Conservation (phyloP, 64 coral and sea anemone species). For the Trachythela sp. region DNA sequence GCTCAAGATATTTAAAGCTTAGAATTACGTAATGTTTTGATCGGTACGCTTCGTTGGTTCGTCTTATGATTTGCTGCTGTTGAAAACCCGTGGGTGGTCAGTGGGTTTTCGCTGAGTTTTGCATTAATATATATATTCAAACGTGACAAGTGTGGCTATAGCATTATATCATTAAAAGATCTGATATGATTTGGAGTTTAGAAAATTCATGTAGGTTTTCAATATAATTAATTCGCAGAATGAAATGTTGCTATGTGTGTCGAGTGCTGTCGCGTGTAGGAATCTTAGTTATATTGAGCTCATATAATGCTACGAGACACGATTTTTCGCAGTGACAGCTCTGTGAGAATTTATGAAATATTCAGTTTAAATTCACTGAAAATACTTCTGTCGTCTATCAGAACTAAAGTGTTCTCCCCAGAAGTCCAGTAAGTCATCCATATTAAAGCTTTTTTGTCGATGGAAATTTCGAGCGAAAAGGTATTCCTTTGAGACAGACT, state of each 20-base stretch:
- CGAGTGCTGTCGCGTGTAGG: too few relatives aligned
- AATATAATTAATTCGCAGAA: not conserved
- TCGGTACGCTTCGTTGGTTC: not conserved
- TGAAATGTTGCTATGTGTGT: not conserved
- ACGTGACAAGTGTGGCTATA: not conserved
- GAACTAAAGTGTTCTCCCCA: too few relatives aligned
- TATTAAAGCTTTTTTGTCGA: too few relatives aligned
- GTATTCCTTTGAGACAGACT: too few relatives aligned
- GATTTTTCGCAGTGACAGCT: too few relatives aligned
- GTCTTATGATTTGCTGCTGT: not conserved
- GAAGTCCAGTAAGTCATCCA: too few relatives aligned
- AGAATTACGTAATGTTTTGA: conserved; percentile 25
- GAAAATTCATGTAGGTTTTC: not conserved
- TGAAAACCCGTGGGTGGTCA: not conserved
- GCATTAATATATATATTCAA: not conserved
- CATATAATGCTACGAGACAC: too few relatives aligned
- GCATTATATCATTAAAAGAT: not conserved
- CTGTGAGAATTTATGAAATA: too few relatives aligned
- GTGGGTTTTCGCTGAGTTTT: not conserved
- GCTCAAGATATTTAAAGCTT: not conserved
- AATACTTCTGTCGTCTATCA: too few relatives aligned
- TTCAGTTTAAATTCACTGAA: too few relatives aligned
- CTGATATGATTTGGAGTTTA: not conserved
- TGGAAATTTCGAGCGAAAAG: too few relatives aligned
- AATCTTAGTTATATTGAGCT: too few relatives aligned